phyloP scores from a whole-genome alignment of 2,797 vertebrate genomes.

The Tinamus major region DNA sequence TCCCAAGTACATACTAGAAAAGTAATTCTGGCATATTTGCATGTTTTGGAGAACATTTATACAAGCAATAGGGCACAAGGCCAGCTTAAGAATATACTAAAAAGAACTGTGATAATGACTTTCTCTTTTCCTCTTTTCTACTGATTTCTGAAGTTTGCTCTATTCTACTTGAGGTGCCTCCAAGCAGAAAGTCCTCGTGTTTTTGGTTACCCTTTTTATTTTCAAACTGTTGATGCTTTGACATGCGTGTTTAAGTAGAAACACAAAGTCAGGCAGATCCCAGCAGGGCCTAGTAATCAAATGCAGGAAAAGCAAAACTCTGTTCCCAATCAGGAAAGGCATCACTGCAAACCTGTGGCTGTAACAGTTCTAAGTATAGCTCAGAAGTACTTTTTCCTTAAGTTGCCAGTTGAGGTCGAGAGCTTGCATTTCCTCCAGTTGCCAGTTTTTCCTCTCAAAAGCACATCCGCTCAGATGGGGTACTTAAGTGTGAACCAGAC shows the following conservation, averaged over 20 bases:
- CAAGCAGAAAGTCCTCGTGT: background rate
- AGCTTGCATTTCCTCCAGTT: background rate
- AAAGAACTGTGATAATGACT: background rate
- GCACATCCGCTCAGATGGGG: too few relatives aligned
- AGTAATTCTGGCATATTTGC: background rate
- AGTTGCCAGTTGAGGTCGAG: background rate
- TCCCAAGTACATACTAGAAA: background rate
- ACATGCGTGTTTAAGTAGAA: background rate
- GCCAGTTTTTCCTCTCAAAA: background rate
- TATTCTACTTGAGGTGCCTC: background rate
- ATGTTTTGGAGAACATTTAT: background rate
- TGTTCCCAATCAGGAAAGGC: background rate
- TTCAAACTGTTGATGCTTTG: background rate
- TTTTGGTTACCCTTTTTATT: background rate
- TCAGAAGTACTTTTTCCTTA: background rate
- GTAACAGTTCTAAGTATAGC: background rate
- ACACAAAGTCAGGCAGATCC: background rate
- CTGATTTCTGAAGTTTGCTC: background rate
- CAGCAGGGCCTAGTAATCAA: background rate
- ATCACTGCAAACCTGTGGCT: background rate
- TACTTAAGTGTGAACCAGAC: background rate
- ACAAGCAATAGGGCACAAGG: background rate
- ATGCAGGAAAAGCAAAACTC: background rate
- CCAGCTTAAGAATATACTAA: background rate
- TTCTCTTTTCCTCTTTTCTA: background rate